phyloP scores from a whole-genome alignment of 1,140 invertebrate genomes.

The Solenopsis invicta region DNA sequence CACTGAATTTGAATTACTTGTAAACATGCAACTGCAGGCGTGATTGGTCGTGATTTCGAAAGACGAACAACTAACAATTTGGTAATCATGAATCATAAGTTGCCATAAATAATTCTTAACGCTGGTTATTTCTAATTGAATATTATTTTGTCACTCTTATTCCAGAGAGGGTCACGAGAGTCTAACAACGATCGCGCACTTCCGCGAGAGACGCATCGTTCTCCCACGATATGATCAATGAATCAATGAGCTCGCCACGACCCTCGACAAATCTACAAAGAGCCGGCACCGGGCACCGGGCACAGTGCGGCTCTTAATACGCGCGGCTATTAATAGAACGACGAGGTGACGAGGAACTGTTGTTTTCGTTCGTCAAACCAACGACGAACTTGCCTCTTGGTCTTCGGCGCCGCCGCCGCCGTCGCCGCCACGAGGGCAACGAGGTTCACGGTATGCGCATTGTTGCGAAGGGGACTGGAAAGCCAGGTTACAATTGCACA shows the following conservation, averaged over 20 bases:
- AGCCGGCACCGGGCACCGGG: slow-evolving; percentile 12
- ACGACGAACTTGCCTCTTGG: not conserved
- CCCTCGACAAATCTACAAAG: slow-evolving; percentile 49
- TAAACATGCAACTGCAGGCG: not conserved
- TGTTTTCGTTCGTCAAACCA: slow-evolving; percentile 37
- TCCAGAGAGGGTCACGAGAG: not conserved
- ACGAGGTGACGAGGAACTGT: not conserved
- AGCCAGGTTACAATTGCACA: not conserved
- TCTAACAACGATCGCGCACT: not conserved
- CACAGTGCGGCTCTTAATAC: too few species aligned
- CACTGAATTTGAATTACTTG: not conserved
- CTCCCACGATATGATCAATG: slow-evolving; percentile 45
- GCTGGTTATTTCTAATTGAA: not conserved
- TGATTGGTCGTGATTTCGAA: not conserved
- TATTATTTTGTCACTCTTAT: slow-evolving; percentile 11
- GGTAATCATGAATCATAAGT: not conserved
- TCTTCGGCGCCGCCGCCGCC: not conserved
- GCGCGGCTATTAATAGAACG: slow-evolving; percentile 59
- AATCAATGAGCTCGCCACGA: slow-evolving; percentile 45
- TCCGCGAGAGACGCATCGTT: slow-evolving; percentile 6
- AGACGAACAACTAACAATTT: not conserved
- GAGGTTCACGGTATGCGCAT: not conserved
- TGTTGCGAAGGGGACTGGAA: not conserved
- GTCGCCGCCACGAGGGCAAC: not conserved
- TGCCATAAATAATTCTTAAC: not conserved